Conservation (phyloP, 2,113 vertebrate genomes). For the Micronisus gabar region DNA sequence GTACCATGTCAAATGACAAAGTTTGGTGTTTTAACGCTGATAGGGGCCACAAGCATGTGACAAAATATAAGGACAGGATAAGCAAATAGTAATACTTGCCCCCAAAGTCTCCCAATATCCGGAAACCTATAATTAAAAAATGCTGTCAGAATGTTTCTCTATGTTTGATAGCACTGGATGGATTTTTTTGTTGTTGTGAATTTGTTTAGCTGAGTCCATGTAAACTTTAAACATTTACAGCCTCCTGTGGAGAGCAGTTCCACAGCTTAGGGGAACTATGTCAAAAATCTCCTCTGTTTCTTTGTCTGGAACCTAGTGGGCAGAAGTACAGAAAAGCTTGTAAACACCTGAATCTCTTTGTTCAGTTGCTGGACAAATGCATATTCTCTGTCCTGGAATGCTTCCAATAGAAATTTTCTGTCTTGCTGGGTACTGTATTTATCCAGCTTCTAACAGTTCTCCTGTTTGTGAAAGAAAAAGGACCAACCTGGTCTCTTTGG, state of each 20-base stretch:
- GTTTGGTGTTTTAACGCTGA: neutral
- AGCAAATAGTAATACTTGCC: neutral
- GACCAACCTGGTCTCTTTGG: neutral
- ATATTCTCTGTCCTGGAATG: neutral
- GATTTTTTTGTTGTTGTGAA: neutral
- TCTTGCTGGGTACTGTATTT: neutral
- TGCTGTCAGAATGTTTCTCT: neutral
- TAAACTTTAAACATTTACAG: neutral
- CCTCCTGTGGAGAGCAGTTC: neutral
- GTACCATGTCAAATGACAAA: neutral
- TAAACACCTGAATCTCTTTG: neutral
- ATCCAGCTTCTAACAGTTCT: neutral
- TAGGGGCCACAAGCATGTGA: neutral
- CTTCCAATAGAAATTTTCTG: neutral
- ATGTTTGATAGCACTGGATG: neutral
- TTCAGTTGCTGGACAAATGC: neutral
- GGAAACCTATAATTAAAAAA: neutral
- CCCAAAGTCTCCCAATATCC: fast-evolving
- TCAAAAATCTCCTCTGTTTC: neutral
- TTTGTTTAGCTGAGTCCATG: neutral
- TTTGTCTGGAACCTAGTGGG: neutral
- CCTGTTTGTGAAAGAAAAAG: neutral
- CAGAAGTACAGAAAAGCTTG: neutral
- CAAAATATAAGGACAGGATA: neutral
- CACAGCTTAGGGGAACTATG: neutral